Evolutionary conservation across 2,797 vertebrate genomes (phyloP).

Genomic region (Girardinus metallicus): DNA sequence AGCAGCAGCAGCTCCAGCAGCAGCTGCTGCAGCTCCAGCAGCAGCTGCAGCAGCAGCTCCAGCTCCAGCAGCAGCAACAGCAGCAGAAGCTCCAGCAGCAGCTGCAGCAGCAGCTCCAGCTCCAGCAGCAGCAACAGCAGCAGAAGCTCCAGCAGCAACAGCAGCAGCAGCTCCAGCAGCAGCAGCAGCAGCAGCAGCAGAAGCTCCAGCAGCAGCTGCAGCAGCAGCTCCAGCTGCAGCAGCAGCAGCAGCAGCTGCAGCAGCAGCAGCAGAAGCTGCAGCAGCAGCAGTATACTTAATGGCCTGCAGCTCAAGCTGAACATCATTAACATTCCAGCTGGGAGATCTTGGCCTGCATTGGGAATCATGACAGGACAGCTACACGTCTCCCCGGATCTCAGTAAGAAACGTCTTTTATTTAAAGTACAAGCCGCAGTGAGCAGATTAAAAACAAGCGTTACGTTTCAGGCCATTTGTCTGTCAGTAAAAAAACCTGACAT

Average conservation of each 20-base stretch:
- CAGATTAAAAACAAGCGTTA: slow-evolving; percentile 29
- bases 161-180: not conserved
- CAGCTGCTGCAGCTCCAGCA: too few species aligned
- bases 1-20: too few species aligned
- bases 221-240: too few species aligned
- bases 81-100: slow-evolving; percentile 3
- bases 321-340: slow-evolving; percentile 83
- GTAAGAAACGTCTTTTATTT: slow-evolving; percentile 30
- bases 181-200: too few species aligned
- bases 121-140: slow-evolving; percentile 10
- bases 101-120: too few species aligned
- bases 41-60: too few species aligned
- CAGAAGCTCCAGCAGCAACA: not conserved
- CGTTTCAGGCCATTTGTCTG: not conserved
- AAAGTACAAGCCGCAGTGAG: slow-evolving; percentile 9
- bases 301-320: slow-evolving; percentile 61
- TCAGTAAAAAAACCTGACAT: slow-evolving; percentile 41
- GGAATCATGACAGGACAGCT: slow-evolving; percentile 77
- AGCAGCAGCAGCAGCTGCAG: too few species aligned
- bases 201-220: too few species aligned
- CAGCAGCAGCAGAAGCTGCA: too few species aligned
- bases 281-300: slow-evolving; percentile 1
- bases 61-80: too few species aligned
- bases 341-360: slow-evolving; percentile 65
- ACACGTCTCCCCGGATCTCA: slow-evolving; percentile 30